A percentile compares a stretch with the other conserved stretches of the same genome.
Evolutionary conservation across 1,140 invertebrate genomes (phyloP).

Genomic region (Ditylenchus dipsaci): DNA sequence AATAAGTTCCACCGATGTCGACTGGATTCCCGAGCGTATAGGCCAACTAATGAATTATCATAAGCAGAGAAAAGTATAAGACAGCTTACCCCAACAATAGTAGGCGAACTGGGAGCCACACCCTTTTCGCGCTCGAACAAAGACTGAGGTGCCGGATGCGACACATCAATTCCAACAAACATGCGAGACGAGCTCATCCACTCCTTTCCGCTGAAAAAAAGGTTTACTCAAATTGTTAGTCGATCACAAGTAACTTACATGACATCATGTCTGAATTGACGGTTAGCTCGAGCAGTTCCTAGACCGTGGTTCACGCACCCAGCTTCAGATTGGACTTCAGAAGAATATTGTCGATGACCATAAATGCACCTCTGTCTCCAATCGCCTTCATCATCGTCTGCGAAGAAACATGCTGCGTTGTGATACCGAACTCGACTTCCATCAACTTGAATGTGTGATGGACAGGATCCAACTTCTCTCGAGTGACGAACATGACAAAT

Average conservation of each 20-base stretch:
- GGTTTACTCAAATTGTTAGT: neutral
- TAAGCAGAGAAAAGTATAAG: neutral
- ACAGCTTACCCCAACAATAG: conserved; percentile 16
- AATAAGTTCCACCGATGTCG: conserved; percentile 13
- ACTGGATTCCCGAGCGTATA: conserved; percentile 8
- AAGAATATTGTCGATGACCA: conserved; percentile 13
- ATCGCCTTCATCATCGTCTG: conserved; percentile 11
- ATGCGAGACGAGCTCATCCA: conserved; percentile 7
- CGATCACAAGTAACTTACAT: neutral
- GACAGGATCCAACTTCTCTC: conserved; percentile 16
- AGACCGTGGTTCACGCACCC: conserved; percentile 10
- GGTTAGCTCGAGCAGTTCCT: conserved; percentile 3
- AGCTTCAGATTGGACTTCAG: conserved; percentile 15
- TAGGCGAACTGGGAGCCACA: neutral
- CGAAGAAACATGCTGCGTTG: conserved; percentile 11
- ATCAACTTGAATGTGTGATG: conserved; percentile 13
- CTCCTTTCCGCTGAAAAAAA: neutral
- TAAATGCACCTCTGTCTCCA: conserved; percentile 6
- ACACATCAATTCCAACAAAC: conserved; percentile 15
- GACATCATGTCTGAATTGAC: neutral
- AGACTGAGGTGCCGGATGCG: conserved; percentile 4
- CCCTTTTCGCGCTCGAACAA: conserved; percentile 6
- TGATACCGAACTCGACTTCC: conserved; percentile 11
- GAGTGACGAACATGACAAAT: conserved; percentile 14
- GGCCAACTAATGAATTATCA: conserved; percentile 8